A percentile compares a stretch with the other conserved stretches of the same genome.
These are phyloP conservation scores for Pogonomyrmex californicus DNA, from an alignment of 1,140 invertebrate species.

Conservation along the genomic window DNA sequence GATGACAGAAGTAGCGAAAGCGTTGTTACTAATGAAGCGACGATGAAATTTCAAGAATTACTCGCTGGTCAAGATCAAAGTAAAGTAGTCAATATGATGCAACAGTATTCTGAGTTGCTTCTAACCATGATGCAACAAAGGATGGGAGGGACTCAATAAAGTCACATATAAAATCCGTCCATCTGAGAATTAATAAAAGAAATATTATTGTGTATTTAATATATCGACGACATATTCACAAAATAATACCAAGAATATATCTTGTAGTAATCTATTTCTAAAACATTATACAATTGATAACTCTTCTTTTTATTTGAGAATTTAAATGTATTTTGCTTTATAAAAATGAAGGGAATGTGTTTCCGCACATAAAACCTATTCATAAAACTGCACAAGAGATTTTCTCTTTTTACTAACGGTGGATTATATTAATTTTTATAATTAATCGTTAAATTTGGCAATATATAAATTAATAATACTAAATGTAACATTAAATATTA, in stretches of 20 bases:
- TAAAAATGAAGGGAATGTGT: not conserved
- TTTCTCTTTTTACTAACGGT: not conserved
- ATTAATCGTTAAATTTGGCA: not conserved
- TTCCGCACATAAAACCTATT: not conserved
- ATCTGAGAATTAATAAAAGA: conserved; percentile 53
- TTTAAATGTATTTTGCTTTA: conserved; percentile 1
- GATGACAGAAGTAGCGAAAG: conserved; percentile 77
- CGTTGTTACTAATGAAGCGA: conserved; percentile 79
- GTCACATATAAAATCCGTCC: conserved; percentile 82
- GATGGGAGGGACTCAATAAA: conserved; percentile 85
- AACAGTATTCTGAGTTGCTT: conserved; percentile 90
- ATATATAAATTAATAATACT: not conserved
- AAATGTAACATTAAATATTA: not conserved
- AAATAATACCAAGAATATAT: conserved; percentile 12
- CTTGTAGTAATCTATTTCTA: not conserved
- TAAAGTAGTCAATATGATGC: conserved; percentile 89
- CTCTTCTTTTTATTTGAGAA: not conserved
- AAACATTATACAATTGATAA: not conserved
- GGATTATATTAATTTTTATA: not conserved
- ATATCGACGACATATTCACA: not conserved
- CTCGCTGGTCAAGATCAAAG: conserved; percentile 85
- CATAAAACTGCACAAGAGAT: not conserved
- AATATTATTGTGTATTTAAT: conserved; percentile 18
- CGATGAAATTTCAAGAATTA: conserved; percentile 82
- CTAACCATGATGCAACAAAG: conserved; percentile 89